Base-by-base conservation (phyloP, 2,797 vertebrate species). In the Chaunax sp. region DNA sequence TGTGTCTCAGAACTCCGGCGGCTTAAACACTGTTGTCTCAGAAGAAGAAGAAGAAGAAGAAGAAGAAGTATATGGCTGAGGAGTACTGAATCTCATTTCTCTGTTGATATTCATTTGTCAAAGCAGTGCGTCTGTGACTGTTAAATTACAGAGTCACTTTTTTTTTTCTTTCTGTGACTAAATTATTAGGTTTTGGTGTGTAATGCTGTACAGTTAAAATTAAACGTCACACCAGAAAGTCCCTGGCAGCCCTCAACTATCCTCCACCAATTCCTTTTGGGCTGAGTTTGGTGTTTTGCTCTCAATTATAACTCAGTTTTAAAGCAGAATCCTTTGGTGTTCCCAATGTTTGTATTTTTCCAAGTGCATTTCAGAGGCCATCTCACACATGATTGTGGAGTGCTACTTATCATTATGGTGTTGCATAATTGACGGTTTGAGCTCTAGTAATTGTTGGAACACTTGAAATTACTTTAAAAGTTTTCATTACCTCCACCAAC, bases 271-370 rank as follows among this genome's bases (percentile, higher is more conserved):
- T 60, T 71, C 49, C 40, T 69, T 55, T 61, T 38, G 61, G 63
- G 44, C 59, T 89, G 83, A 75, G 87, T 82, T 72, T 64, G 59
- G 41, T 75, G 83, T 81, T 86, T 77, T 65, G 18, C 73, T 72
- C 65, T 74, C 35, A 49, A 15, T 75, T 79, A 66, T 71, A 68
- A 58, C 40, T 19, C 75, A 16, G 49, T 69, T 79, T 72, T 41
- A 46, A 81, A 82, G 52, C 69, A 37, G 50, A 79, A 60, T 87
- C 66, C 77, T 85, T 75, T 67, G 71, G 79, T 57, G 51, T 38
- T 78, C 30, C 56, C 56, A 16, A 1, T 44, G 16, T 63, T 35
- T 49, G 18, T 57, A 37, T 44, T 20, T 40, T 56, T 22, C 26
- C n/a, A 30, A 30, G 9, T 72, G 37, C 58, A 40, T 69, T 78